phyloP scores from a whole-genome alignment of 2,797 vertebrate genomes.

The Acanthornis magna region DNA sequence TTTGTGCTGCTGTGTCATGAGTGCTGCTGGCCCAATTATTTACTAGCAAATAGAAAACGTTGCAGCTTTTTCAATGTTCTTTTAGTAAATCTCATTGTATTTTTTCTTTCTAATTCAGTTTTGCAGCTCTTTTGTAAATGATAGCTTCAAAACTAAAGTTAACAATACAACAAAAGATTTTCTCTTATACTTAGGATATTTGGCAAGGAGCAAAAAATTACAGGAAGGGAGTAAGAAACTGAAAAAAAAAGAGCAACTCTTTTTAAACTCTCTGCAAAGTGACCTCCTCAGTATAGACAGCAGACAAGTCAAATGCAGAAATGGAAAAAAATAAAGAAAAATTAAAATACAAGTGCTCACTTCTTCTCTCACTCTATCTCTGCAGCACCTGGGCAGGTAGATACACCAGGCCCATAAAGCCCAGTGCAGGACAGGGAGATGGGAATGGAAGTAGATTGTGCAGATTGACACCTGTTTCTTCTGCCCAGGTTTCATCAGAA shows the following conservation, averaged over 20 bases:
- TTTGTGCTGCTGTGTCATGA: background rate
- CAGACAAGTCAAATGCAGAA: background rate
- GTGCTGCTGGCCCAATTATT: background rate
- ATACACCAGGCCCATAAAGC: background rate
- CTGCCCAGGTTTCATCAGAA: conserved; percentile 76
- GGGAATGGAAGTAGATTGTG: background rate
- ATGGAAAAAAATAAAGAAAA: background rate
- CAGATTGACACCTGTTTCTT: background rate
- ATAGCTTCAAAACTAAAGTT: background rate
- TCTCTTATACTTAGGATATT: background rate
- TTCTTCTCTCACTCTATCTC: background rate
- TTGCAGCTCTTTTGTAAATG: background rate
- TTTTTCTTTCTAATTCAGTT: background rate
- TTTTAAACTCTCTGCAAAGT: background rate
- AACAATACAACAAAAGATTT: background rate
- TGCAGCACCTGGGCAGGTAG: background rate
- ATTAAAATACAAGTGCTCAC: background rate
- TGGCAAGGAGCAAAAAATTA: background rate
- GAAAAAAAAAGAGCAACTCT: background rate
- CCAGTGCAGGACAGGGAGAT: background rate
- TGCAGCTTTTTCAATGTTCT: background rate
- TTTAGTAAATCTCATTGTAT: background rate
- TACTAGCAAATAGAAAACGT: background rate
- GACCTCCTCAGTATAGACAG: background rate
- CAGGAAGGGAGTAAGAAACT: background rate